Percentiles rank a stretch among this genome's conserved stretches.
These are phyloP conservation scores for Drosophila auraria DNA, from an alignment of 1,140 invertebrate genomes.

Conservation along the genomic window DNA sequence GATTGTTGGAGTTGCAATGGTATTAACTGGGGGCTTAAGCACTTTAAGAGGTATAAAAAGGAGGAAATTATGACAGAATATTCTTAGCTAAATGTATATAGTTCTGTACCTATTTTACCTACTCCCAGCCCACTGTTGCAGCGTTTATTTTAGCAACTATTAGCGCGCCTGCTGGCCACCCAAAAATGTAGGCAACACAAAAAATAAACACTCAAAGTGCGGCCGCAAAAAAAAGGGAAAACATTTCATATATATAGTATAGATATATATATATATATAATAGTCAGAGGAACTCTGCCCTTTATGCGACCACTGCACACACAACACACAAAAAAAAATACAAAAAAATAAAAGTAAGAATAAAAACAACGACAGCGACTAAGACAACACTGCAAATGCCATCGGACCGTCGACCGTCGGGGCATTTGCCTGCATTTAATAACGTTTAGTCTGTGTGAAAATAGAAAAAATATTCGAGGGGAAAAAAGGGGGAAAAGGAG, in stretches of 20 bases:
- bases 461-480: constrained; percentile 40
- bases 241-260: constrained; percentile 36
- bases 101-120: neutral
- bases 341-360: constrained; percentile 13
- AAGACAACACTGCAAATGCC: constrained; percentile 63
- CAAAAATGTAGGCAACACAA: constrained; percentile 72
- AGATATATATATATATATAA: constrained; percentile 10
- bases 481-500: neutral
- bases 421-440: constrained; percentile 80
- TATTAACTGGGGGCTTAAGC: neutral
- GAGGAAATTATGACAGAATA: neutral
- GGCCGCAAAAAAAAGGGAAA: constrained; percentile 29
- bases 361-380: constrained; percentile 45
- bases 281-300: constrained; percentile 26
- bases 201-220: constrained; percentile 70
- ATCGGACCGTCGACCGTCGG: constrained; percentile 40
- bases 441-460: constrained; percentile 76
- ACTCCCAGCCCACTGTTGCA: constrained; percentile 23
- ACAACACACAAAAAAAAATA: constrained; percentile 13
- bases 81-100: neutral
- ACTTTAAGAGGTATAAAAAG: neutral
- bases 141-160: constrained; percentile 39
- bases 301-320: constrained; percentile 56
- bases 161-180: constrained; percentile 15
- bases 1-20: neutral